These are phyloP conservation scores for Thyatira batis DNA, from an alignment of 2,888 invertebrate genomes.

Conservation along the genomic window DNA sequence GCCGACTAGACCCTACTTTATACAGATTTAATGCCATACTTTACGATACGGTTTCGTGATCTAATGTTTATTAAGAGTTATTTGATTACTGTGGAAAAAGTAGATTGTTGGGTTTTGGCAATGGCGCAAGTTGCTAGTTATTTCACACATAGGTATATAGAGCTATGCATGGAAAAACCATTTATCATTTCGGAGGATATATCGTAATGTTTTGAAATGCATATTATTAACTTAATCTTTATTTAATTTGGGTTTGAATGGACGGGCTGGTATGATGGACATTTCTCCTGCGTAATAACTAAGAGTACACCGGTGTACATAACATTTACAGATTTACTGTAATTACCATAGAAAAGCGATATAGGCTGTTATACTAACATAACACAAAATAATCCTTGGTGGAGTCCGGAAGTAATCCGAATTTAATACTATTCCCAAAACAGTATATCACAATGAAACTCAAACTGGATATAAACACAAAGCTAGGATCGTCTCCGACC, in stretches of 20 bases:
- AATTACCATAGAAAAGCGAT: too few species aligned
- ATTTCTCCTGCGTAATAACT: too few species aligned
- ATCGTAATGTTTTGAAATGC: too few species aligned
- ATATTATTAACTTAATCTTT: too few species aligned
- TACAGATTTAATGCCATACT: conserved; percentile 25
- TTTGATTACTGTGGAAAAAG: neutral
- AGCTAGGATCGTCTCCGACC: conserved; percentile 7
- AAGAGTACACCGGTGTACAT: too few species aligned
- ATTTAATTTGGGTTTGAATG: too few species aligned
- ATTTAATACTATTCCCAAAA: conserved; percentile 2
- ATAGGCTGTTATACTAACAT: neutral
- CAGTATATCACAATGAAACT: conserved; percentile 11
- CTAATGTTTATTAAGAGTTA: neutral
- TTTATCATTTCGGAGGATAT: too few species aligned
- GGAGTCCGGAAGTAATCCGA: neutral
- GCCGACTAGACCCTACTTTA: conserved; percentile 13
- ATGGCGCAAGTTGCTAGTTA: neutral
- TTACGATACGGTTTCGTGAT: conserved; percentile 6
- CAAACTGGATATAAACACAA: conserved; percentile 20
- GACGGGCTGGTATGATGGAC: too few species aligned
- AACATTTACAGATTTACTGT: too few species aligned
- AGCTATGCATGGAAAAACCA: too few species aligned
- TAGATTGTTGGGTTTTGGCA: neutral
- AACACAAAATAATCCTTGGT: neutral
- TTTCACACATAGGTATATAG: neutral